phyloP scores from a whole-genome alignment of 2,113 vertebrate genomes.

The Montifringilla adamsi region DNA sequence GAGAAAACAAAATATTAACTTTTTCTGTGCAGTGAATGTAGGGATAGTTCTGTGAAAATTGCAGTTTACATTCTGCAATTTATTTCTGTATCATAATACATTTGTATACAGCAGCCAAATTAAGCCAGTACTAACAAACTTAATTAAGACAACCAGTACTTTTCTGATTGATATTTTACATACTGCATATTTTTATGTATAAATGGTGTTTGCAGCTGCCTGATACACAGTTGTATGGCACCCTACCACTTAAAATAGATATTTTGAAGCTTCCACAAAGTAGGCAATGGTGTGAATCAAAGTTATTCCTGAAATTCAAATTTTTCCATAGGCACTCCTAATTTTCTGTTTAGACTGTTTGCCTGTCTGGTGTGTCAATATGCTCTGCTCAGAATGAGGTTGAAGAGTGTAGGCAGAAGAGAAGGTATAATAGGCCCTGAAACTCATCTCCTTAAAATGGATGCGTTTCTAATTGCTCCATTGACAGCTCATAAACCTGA shows the following conservation, averaged over 20 bases:
- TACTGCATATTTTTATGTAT: background rate
- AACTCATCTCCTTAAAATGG: background rate
- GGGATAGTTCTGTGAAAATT: background rate
- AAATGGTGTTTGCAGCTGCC: background rate
- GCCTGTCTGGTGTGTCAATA: background rate
- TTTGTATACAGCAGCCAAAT: background rate
- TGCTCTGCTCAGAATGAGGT: background rate
- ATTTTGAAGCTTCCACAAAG: background rate
- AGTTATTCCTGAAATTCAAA: background rate
- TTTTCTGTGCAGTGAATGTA: background rate
- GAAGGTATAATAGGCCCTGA: background rate
- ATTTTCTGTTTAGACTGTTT: background rate
- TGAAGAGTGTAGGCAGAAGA: background rate
- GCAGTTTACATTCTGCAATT: background rate
- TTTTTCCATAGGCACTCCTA: background rate
- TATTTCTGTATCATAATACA: background rate
- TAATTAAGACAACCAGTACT: background rate
- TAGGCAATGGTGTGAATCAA: background rate
- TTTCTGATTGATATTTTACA: background rate
- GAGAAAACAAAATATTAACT: constrained; percentile 14
- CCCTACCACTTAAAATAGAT: background rate
- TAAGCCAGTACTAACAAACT: background rate
- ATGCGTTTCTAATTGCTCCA: background rate
- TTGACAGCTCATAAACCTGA: background rate
- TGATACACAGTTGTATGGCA: background rate